Conservation (phyloP, 2,888 invertebrate species). For the Microchrysa polita region DNA sequence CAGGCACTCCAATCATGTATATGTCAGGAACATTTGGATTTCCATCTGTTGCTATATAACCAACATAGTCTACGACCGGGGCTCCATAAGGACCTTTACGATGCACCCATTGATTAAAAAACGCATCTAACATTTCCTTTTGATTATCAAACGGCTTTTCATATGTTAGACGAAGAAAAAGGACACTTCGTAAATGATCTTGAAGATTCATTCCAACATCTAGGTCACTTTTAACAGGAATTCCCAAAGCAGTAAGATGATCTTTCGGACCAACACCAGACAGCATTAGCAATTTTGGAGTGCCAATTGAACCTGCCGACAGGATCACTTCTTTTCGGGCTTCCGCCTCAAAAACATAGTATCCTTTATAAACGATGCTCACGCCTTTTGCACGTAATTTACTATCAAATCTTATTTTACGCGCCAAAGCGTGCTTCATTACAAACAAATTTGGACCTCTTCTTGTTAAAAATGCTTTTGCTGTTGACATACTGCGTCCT, state of each 20-base stretch:
- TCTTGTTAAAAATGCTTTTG: conserved; percentile 68
- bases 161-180: conserved; percentile 57
- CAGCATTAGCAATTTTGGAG: conserved; percentile 60
- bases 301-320: conserved; percentile 60
- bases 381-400: conserved; percentile 65
- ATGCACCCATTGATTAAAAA: conserved; percentile 22
- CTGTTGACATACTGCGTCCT: conserved; percentile 69
- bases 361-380: conserved; percentile 61
- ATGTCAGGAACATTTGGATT: background rate
- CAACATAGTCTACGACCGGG: background rate
- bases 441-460: conserved; percentile 62
- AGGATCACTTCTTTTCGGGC: conserved; percentile 57
- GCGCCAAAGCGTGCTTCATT: conserved; percentile 67
- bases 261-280: conserved; percentile 59
- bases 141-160: background rate
- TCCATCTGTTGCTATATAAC: background rate
- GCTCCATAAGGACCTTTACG: background rate
- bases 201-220: conserved; percentile 79
- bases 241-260: conserved; percentile 53
- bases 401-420: conserved; percentile 66
- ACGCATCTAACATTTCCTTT: conserved; percentile 55
- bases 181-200: conserved; percentile 75
- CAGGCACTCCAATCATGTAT: conserved; percentile 57
- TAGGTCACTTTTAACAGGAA: conserved; percentile 55
- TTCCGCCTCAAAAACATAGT: conserved; percentile 50